Conservation (phyloP, 1,140 invertebrate genomes). For the Drosophila equinoxialis region DNA sequence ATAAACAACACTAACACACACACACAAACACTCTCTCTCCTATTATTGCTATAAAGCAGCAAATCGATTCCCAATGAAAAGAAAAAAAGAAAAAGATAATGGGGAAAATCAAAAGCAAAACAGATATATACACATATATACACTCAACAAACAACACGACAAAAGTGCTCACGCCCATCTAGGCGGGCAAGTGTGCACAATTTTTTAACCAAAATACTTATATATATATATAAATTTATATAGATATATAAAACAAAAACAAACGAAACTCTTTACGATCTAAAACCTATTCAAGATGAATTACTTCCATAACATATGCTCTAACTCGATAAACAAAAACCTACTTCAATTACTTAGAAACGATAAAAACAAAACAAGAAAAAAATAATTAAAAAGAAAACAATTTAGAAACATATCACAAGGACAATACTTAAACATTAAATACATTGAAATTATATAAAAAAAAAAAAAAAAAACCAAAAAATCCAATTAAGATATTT, state of each 20-base stretch:
- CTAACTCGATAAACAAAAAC: slow-evolving; percentile 77
- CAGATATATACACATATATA: slow-evolving; percentile 34
- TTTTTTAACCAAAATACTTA: slow-evolving; percentile 52
- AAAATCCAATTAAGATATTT: slow-evolving; percentile 48
- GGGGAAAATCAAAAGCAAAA: slow-evolving; percentile 24
- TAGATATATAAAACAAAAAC: slow-evolving; percentile 39
- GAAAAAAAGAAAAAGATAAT: neutral
- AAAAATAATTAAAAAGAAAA: slow-evolving; percentile 75
- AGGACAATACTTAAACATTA: slow-evolving; percentile 82
- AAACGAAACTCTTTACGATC: slow-evolving; percentile 69
- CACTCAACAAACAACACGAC: slow-evolving; percentile 25
- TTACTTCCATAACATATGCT: slow-evolving; percentile 79
- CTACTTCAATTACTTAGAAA: slow-evolving; percentile 82
- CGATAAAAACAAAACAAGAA: slow-evolving; percentile 75
- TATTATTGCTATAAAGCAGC: neutral
- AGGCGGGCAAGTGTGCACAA: slow-evolving; percentile 28
- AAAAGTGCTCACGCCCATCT: slow-evolving; percentile 6
- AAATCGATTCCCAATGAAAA: neutral
- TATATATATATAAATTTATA: neutral
- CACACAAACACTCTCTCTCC: neutral
- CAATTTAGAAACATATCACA: slow-evolving; percentile 83
- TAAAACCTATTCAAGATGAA: slow-evolving; percentile 72
- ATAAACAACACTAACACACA: slow-evolving; percentile 11
- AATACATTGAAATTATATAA: slow-evolving; percentile 69
- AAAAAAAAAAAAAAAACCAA: too few relatives aligned